Base-by-base conservation (phyloP, 2,888 invertebrate species). In the Drosophila anomelani region DNA sequence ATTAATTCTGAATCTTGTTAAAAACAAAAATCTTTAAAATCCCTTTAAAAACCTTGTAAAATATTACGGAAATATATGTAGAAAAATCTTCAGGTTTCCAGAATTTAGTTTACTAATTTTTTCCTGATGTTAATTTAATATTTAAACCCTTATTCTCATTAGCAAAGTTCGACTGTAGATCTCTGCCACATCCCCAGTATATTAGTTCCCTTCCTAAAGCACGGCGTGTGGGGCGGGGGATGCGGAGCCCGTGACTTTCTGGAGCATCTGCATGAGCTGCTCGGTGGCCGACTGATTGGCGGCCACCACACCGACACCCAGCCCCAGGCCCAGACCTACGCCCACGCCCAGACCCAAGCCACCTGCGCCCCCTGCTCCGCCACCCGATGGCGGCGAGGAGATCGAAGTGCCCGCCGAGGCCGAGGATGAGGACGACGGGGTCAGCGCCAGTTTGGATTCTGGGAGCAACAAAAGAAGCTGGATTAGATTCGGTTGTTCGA, bases 401-500 rank as follows among this genome's bases (percentile, higher is more conserved):
- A 89, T 85, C 78, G 89, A 90, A 76, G 91, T 87, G 77, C 82
- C 80, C 58, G 89, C 83, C 78, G 91, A 88, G 76, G 89, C 84
- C 64, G 86, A 59, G 59, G 90, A 80, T 66, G 90, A 87, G 71
- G 90, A 87, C 70, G 90, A 89, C 76, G 91, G 88, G 80, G 91
- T 91, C 87, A 92, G 89, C 86, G 91, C 88, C 90, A 91, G 88
- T 83, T 91, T 92, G 85, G 92, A 90, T 90, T 92, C 92, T 92
- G 92, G 92, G 91, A 91, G 85, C 90, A 90, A 91, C 89, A 91
- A 91, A 92, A 92, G 91, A 92, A 92, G 91, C 92, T 86, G 89
- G 88, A 92, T 92, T 91, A 92, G 91, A 91, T 86, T 89, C 91
- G 90, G 90, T 92, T 77, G 90, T 92, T 78, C 91, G 92, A 89